These are phyloP conservation scores for Coregonus clupeaformis DNA, from an alignment of 2,113 vertebrate species.

Conservation along the genomic window DNA sequence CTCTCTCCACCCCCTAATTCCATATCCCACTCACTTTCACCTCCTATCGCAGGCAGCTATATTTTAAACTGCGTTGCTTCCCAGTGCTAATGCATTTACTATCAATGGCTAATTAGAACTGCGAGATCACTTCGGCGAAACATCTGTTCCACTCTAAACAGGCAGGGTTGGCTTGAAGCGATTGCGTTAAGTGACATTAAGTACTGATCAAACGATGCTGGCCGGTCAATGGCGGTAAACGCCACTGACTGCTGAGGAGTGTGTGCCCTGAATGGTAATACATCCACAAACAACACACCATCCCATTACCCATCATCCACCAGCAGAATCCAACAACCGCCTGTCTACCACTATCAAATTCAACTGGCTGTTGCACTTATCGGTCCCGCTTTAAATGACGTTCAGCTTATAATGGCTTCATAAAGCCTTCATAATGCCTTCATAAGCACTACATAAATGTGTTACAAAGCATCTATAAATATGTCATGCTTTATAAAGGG, in stretches of 20 bases:
- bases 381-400: no score
- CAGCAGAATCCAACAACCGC: slow-evolving; percentile 2
- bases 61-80: slow-evolving; percentile 53
- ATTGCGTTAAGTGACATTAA: slow-evolving; percentile 66
- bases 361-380: not conserved
- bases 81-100: slow-evolving; percentile 59
- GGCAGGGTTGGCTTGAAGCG: slow-evolving; percentile 62
- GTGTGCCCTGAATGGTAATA: slow-evolving; percentile 40
- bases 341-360: not conserved
- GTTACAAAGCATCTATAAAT: no score
- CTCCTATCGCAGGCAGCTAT: slow-evolving; percentile 27
- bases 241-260: slow-evolving; percentile 29
- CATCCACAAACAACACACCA: not conserved
- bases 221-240: slow-evolving; percentile 59
- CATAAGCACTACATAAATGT: no score
- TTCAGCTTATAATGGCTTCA: no score
- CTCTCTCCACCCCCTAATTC: slow-evolving; percentile 5
- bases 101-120: slow-evolving; percentile 72
- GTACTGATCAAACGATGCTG: slow-evolving; percentile 61
- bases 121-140: slow-evolving; percentile 62
- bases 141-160: slow-evolving; percentile 69
- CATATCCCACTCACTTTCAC: slow-evolving; percentile 4
- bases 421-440: no score
- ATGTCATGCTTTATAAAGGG: no score
- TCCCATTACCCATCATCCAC: not conserved